A percentile compares a stretch with the other conserved stretches of the same genome.
Evolutionary conservation across 2,797 vertebrate species (phyloP).

Genomic region (Paedocypris micromegethes): DNA sequence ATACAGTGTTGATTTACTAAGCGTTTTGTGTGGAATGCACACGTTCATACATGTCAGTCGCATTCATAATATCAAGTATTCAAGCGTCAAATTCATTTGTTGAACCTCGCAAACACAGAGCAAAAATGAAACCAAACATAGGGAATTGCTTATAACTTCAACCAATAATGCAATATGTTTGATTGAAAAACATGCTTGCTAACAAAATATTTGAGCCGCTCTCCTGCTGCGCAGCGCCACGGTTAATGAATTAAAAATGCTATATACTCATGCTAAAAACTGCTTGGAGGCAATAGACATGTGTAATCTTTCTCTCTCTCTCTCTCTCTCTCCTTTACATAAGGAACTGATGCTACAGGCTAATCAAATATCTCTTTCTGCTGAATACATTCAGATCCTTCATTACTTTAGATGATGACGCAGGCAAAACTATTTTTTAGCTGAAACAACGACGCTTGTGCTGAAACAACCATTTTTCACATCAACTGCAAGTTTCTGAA

Average conservation of each 20-base stretch:
- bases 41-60: too few species aligned
- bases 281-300: constrained; percentile 25
- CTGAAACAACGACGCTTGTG: too few species aligned
- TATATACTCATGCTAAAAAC: constrained; percentile 1
- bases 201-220: constrained; percentile 12
- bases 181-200: constrained; percentile 2
- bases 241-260: constrained; percentile 3
- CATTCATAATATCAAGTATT: too few species aligned
- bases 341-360: constrained; percentile 37
- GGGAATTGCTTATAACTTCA: constrained; percentile 1
- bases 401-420: constrained; percentile 40
- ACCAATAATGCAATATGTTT: neutral
- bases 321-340: constrained; percentile 39
- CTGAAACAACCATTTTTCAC: too few species aligned
- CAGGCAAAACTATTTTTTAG: too few species aligned
- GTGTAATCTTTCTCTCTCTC: constrained; percentile 28
- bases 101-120: too few species aligned
- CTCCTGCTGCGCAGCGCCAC: constrained; percentile 17
- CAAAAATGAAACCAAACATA: constrained; percentile 2
- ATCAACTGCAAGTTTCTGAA: too few species aligned
- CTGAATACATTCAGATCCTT: constrained; percentile 36
- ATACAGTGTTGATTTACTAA: too few species aligned
- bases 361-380: constrained; percentile 34
- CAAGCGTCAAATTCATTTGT: too few species aligned
- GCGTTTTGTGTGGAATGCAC: too few species aligned